phyloP scores from a whole-genome alignment of 2,888 invertebrate species.

The Leptura quadrifasciata region DNA sequence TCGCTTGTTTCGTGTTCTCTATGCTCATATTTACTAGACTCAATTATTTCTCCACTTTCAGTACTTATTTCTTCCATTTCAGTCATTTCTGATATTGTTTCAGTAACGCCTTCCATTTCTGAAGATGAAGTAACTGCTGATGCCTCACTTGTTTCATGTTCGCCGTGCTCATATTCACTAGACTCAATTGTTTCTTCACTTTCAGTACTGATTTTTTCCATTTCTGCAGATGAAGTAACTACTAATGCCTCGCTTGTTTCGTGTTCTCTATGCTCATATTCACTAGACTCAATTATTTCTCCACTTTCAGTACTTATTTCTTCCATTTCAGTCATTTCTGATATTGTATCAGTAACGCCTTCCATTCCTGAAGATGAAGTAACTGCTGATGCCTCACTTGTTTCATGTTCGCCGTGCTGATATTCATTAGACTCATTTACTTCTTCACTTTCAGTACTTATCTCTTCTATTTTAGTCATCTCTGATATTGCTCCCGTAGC shows the following conservation, averaged over 20 bases:
- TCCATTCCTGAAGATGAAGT: not conserved
- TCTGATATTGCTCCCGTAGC: too few species aligned
- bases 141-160: not conserved
- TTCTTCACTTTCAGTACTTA: too few species aligned
- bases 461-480: too few species aligned
- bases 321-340: not conserved
- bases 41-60: not conserved
- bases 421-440: too few species aligned
- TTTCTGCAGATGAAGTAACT: too few species aligned
- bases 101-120: not conserved
- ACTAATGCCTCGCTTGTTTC: not conserved
- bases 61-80: not conserved
- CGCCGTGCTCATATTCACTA: not conserved
- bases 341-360: not conserved
- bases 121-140: not conserved
- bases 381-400: not conserved
- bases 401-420: not conserved
- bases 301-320: not conserved
- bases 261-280: not conserved
- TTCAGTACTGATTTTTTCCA: too few species aligned
- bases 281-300: not conserved
- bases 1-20: not conserved
- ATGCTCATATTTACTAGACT: not conserved
- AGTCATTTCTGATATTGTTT: not conserved
- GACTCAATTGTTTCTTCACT: too few species aligned